Conservation (phyloP, 2,113 vertebrate species). For the Laticauda laticaudata region DNA sequence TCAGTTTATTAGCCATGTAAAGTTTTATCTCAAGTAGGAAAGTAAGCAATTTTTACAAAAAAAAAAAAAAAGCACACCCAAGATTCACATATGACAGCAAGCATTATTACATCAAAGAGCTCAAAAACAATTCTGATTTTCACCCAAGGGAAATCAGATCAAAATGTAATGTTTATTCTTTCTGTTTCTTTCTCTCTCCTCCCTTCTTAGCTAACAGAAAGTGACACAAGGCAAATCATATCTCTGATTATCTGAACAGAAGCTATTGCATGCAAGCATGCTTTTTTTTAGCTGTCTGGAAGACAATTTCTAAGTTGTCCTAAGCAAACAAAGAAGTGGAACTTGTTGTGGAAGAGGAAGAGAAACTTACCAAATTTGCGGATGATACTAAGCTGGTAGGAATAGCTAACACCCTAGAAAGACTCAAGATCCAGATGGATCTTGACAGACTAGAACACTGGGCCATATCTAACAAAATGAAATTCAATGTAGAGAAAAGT, state of each 20-base stretch:
- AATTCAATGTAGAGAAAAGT: too few relatives aligned
- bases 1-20: conserved; percentile 10
- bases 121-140: conserved; percentile 2
- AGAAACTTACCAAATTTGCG: too few relatives aligned
- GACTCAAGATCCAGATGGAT: too few relatives aligned
- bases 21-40: conserved; percentile 8
- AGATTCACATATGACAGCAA: conserved; percentile 15
- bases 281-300: not conserved
- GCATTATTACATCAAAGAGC: conserved; percentile 15
- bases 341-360: too few relatives aligned
- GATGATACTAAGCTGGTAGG: too few relatives aligned
- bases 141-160: conserved; percentile 33
- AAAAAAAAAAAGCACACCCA: not conserved
- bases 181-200: not conserved
- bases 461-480: too few relatives aligned
- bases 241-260: not conserved
- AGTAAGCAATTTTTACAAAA: conserved; percentile 2
- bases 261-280: not conserved
- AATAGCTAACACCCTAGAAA: too few relatives aligned
- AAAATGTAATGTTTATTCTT: not conserved
- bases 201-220: not conserved
- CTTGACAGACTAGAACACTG: too few relatives aligned
- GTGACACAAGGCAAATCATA: not conserved
- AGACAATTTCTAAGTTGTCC: not conserved
- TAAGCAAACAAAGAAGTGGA: not conserved